A percentile compares a stretch with the other conserved stretches of the same genome.
Conservation (phyloP, 1,140 invertebrate species). For the Danaus plexippus region DNA sequence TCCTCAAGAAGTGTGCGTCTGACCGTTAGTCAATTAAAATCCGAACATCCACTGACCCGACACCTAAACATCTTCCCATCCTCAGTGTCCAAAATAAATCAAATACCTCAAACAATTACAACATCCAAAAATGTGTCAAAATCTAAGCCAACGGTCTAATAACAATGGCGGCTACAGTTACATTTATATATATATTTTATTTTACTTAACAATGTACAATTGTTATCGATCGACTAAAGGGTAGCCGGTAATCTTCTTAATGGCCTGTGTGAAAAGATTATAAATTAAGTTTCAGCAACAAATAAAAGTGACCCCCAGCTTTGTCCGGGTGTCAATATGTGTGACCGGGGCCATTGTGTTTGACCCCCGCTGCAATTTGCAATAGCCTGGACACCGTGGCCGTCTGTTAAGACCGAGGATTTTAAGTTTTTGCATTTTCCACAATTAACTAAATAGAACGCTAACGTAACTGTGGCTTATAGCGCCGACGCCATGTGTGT, state of each 20-base stretch:
- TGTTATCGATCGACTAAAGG: constrained; percentile 62
- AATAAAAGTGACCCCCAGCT: constrained; percentile 69
- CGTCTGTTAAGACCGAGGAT: constrained; percentile 34
- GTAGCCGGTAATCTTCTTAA: constrained; percentile 69
- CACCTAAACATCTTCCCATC: constrained; percentile 57
- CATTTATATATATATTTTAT: constrained; percentile 47
- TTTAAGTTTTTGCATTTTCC: constrained; percentile 32
- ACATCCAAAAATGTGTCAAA: constrained; percentile 61
- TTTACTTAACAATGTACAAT: constrained; percentile 65
- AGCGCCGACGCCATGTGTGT: no score
- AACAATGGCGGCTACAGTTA: constrained; percentile 38
- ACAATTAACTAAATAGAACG: constrained; percentile 11
- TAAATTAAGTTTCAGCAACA: constrained; percentile 72
- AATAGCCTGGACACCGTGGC: constrained; percentile 51
- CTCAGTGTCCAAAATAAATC: constrained; percentile 60
- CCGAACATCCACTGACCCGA: constrained; percentile 53
- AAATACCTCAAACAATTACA: constrained; percentile 51
- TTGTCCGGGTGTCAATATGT: constrained; percentile 67
- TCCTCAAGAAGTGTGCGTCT: constrained; percentile 48
- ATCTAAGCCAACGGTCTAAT: constrained; percentile 46
- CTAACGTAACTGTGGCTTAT: no score
- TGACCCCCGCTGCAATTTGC: constrained; percentile 66
- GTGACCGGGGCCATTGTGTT: constrained; percentile 62
- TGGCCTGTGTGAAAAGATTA: constrained; percentile 71
- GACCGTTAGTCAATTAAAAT: constrained; percentile 54